Evolutionary conservation across 2,888 invertebrate species (phyloP), one percentile per base, ranked within the genome.

Genomic region (Himalopsyche kuldschensis): DNA sequence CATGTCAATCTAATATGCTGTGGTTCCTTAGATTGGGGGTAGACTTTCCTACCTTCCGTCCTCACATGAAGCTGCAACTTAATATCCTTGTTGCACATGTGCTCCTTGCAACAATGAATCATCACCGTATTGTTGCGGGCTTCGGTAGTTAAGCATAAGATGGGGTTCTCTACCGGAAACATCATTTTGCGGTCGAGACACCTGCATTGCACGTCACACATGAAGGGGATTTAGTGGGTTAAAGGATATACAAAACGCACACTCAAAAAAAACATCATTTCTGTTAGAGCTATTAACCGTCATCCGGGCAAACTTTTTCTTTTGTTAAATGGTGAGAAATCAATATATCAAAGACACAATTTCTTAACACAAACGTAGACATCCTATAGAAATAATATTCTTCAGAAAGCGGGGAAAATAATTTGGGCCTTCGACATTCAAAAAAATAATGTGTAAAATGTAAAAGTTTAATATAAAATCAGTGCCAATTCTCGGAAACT

Each of bases 21-120:
- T 27, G 69, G 24, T 27, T 30, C 41, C 41, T 41, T 41, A 80
- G 32, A 75, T 80, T 17, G 20, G 27, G 32, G 24, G 31, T 35
- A 35, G 76, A 24, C 31, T 15, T 20, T 77, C 80, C 92, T 95
- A 95, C 95, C 95, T 95, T 93, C 91, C 90, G 92, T 91, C 91
- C 91, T 93, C 90, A 92, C 92, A 90, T 93, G 93, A 89, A 95
- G 93, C 90, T 92, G 92, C 90, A 95, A 94, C 89, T 91, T 93
- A 91, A 95, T 93, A 88, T 93, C 92, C 89, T 91, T 92, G 92
- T 96, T 96, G 94, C 96, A 96, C 94, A 94, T 94, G 92, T 93
- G 92, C 89, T 94, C 92, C 90, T 94, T 94, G 94, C 96, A 96
- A 94, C 96, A 96, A 90, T 94, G 93, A 93, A 96, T 95, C 92